phyloP scores from a whole-genome alignment of 30 jellyfish, hydroid and myxozoan species.

The Cassiopea xamachana region DNA sequence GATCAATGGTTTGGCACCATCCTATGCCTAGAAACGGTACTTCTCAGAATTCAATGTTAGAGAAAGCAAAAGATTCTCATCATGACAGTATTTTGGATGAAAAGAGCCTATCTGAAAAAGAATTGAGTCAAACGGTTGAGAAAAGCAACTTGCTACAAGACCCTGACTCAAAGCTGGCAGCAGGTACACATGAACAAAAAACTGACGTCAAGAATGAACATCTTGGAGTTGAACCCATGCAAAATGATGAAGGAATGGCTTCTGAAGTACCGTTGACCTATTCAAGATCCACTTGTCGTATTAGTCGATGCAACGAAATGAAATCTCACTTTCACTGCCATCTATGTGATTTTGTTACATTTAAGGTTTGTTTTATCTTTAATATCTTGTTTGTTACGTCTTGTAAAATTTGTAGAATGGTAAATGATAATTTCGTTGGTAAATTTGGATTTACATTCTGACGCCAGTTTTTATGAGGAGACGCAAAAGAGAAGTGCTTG shows the following conservation, averaged over 20 bases:
- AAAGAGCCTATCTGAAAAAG: background rate
- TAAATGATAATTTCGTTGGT: too few relatives aligned
- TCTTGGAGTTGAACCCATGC: background rate
- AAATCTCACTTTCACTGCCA: conserved; percentile 65
- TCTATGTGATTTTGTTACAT: conserved; percentile 58
- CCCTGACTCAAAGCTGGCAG: background rate
- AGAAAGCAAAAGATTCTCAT: conserved; percentile 9
- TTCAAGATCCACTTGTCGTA: conserved; percentile 17
- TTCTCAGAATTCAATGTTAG: background rate
- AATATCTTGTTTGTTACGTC: background rate
- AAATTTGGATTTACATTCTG: too few relatives aligned
- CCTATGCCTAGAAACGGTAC: conserved; percentile 10
- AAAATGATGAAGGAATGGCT: background rate
- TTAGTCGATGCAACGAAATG: conserved; percentile 19
- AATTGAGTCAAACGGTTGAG: background rate
- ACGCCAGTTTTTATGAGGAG: too few relatives aligned
- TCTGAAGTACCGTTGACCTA: background rate
- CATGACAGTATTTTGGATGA: background rate
- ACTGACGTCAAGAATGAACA: background rate
- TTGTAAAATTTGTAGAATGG: background rate
- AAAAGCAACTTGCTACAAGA: background rate
- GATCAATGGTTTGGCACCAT: conserved; percentile 66
- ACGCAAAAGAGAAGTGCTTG: too few relatives aligned
- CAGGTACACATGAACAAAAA: background rate
- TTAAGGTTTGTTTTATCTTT: conserved; percentile 14